phyloP scores from a whole-genome alignment of 2,113 vertebrate species.

The Aleadryas rufinucha region DNA sequence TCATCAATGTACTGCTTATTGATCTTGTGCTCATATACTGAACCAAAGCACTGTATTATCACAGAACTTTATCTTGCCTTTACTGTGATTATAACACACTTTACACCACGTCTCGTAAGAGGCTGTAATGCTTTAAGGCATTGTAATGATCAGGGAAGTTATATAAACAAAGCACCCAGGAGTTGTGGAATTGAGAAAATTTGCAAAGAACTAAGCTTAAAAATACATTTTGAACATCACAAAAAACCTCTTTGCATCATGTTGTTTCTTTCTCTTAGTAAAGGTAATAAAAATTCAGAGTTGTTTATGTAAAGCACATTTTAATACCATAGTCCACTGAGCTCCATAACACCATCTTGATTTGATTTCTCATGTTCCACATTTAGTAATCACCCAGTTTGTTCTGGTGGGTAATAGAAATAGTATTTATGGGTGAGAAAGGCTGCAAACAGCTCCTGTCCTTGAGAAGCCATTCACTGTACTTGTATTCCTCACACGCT shows the following conservation, averaged over 20 bases:
- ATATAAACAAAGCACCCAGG: background rate
- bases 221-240: background rate
- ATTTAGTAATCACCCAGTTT: background rate
- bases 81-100: background rate
- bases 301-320: background rate
- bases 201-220: background rate
- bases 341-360: background rate
- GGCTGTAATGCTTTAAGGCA: background rate
- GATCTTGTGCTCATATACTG: background rate
- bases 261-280: background rate
- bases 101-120: background rate
- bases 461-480: slow-evolving; percentile 32
- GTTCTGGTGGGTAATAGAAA: slow-evolving; percentile 23
- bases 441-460: background rate
- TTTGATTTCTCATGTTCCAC: slow-evolving; percentile 39
- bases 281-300: background rate
- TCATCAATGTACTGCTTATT: background rate
- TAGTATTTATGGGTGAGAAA: slow-evolving; percentile 8
- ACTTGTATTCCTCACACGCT: background rate
- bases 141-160: background rate
- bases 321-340: slow-evolving; percentile 33
- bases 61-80: background rate
- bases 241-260: background rate
- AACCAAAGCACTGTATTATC: background rate
- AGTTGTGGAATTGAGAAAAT: background rate